Evolutionary conservation across 1,140 invertebrate species (phyloP).

Genomic region (Nasonia giraulti): DNA sequence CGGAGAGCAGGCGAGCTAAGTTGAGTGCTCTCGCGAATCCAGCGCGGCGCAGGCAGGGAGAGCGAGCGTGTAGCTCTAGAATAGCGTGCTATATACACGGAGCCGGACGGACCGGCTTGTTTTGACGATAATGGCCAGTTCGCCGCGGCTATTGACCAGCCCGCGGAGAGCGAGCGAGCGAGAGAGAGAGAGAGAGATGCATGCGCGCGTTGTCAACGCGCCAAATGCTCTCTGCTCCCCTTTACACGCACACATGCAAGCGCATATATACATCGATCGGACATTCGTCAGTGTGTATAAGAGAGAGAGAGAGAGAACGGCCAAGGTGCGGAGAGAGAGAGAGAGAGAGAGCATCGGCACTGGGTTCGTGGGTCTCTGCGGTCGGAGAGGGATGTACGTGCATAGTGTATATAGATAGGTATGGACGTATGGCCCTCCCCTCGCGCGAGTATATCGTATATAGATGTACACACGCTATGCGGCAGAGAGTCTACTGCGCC

Average conservation of each 20-base stretch:
- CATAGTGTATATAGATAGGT: neutral
- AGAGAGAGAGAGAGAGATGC: neutral
- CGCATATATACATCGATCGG: conserved; percentile 4
- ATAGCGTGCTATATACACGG: neutral
- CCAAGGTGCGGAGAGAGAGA: conserved; percentile 11
- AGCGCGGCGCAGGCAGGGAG: too few relatives aligned
- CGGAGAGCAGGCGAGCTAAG: neutral
- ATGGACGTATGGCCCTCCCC: neutral
- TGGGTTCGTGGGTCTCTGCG: neutral
- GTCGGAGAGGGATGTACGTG: neutral
- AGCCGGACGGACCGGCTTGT: conserved; percentile 45
- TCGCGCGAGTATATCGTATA: neutral
- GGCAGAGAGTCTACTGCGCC: neutral
- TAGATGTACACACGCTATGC: too few relatives aligned
- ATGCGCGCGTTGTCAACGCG: conserved; percentile 46
- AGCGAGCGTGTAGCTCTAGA: neutral
- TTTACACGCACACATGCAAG: neutral
- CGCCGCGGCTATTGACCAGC: conserved; percentile 60
- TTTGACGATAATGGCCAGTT: conserved; percentile 58
- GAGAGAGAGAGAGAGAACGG: neutral
- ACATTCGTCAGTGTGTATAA: too few relatives aligned
- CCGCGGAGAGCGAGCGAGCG: too few relatives aligned
- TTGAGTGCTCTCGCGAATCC: neutral
- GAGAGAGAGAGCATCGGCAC: neutral
- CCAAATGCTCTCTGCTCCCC: conserved; percentile 45